Conservation (phyloP, 2,888 invertebrate genomes). For the Fissipunctia ypsillon region DNA sequence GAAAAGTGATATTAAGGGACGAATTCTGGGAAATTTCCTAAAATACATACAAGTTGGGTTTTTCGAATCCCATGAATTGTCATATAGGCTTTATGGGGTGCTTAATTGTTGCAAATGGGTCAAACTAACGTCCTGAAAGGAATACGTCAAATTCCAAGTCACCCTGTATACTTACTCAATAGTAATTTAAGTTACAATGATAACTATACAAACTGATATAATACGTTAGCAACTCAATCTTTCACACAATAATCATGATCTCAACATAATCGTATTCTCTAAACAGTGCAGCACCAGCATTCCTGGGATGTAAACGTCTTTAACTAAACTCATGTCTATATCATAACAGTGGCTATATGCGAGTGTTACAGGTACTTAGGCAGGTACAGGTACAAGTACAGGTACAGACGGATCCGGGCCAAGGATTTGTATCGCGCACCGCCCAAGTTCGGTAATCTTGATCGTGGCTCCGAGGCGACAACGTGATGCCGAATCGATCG, state of each 20-base stretch:
- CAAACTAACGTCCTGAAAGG: too few species aligned
- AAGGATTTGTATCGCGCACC: conserved; percentile 57
- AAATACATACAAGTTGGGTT: too few species aligned
- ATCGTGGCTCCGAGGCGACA: conserved; percentile 49
- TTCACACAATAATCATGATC: not conserved
- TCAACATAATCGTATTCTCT: conserved; percentile 34
- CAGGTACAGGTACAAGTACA: conserved; percentile 22
- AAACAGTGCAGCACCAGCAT: conserved; percentile 40
- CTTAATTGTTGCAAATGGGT: too few species aligned
- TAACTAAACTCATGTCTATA: conserved; percentile 63
- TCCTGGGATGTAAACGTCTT: conserved; percentile 61
- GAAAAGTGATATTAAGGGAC: too few species aligned
- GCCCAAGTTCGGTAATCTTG: conserved; percentile 59
- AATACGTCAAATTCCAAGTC: too few species aligned
- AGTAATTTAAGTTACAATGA: not conserved
- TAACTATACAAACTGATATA: not conserved
- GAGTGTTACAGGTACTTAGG: conserved; percentile 39
- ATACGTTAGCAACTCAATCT: not conserved
- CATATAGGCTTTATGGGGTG: too few species aligned
- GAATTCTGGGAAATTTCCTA: too few species aligned
- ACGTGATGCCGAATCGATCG: conserved; percentile 20
- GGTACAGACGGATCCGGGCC: conserved; percentile 38
- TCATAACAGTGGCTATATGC: conserved; percentile 60
- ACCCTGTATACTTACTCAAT: too few species aligned
- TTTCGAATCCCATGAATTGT: too few species aligned